Conservation (phyloP, 2,888 invertebrate genomes). For the Agonopterix heracliana region DNA sequence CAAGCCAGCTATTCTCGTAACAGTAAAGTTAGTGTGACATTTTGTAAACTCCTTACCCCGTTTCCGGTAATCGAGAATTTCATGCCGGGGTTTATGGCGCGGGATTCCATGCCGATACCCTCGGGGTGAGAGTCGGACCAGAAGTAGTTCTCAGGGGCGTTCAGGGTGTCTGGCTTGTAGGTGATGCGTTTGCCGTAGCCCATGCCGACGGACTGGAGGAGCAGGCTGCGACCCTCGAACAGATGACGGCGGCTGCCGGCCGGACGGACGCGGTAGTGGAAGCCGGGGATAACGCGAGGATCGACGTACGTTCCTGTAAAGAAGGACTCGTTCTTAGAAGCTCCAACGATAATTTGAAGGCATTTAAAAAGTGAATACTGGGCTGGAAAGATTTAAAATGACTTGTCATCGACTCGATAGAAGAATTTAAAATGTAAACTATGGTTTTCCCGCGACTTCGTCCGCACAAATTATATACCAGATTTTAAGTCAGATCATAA, state of each 20-base stretch:
- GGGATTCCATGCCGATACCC: conserved; percentile 81
- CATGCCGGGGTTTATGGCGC: conserved; percentile 81
- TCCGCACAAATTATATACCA: too few relatives aligned
- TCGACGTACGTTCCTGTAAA: conserved; percentile 82
- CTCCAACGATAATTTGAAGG: background rate
- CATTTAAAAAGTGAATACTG: too few relatives aligned
- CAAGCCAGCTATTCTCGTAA: conserved; percentile 16
- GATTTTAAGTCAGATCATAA: too few relatives aligned
- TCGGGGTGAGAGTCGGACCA: conserved; percentile 87
- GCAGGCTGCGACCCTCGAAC: conserved; percentile 79
- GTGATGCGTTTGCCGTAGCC: conserved; percentile 86
- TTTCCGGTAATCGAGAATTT: conserved; percentile 78
- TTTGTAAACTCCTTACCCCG: conserved; percentile 53
- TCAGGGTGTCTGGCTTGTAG: conserved; percentile 79
- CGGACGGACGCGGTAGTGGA: conserved; percentile 82
- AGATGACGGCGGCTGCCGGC: conserved; percentile 79
- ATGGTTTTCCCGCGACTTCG: too few relatives aligned
- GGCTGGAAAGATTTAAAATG: too few relatives aligned
- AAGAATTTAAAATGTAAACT: too few relatives aligned
- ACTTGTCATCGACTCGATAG: too few relatives aligned
- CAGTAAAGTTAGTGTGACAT: conserved; percentile 1
- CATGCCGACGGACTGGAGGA: conserved; percentile 80
- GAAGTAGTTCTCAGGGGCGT: conserved; percentile 80
- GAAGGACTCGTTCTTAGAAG: background rate
- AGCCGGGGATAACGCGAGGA: conserved; percentile 82